These are phyloP conservation scores for Conops quadrifasciatus DNA, from an alignment of 2,888 invertebrate species.

Conservation along the genomic window DNA sequence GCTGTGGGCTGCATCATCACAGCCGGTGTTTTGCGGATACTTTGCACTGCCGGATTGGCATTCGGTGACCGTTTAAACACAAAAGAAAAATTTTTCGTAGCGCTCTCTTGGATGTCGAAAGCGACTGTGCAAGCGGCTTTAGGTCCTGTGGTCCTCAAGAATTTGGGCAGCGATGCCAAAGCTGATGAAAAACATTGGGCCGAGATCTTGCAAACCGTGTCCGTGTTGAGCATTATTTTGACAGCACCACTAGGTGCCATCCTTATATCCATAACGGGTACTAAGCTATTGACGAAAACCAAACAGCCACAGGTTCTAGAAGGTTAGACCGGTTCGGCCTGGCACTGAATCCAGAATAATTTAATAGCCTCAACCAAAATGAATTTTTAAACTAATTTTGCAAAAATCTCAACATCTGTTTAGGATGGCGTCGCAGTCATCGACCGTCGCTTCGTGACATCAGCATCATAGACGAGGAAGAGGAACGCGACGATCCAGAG, in stretches of 20 bases:
- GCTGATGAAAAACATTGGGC: constrained; percentile 71
- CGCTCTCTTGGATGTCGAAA: constrained; percentile 94
- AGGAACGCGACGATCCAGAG: constrained; percentile 71
- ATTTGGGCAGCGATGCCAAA: constrained; percentile 66
- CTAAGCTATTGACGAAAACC: constrained; percentile 80
- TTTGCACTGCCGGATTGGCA: constrained; percentile 74
- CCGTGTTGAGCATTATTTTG: constrained; percentile 82
- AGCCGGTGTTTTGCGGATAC: constrained; percentile 74
- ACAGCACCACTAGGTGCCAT: constrained; percentile 88
- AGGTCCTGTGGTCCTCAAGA: constrained; percentile 79
- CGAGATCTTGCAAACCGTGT: constrained; percentile 76
- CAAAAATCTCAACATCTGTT: too few species aligned
- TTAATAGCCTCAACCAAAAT: background rate
- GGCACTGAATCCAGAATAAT: background rate
- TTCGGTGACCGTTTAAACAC: constrained; percentile 83
- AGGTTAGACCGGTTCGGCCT: constrained; percentile 65
- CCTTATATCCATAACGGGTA: constrained; percentile 80
- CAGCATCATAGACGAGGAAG: constrained; percentile 85
- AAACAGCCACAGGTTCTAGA: constrained; percentile 74
- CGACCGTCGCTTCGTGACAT: constrained; percentile 86
- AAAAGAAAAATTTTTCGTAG: constrained; percentile 91
- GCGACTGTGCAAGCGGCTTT: constrained; percentile 96
- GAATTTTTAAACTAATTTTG: background rate
- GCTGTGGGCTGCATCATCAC: constrained; percentile 75
- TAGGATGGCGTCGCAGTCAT: constrained; percentile 81